Evolutionary conservation across 2,888 invertebrate genomes (phyloP), one percentile per base, ranked within the genome.

Genomic region (Rhagonycha lutea): DNA sequence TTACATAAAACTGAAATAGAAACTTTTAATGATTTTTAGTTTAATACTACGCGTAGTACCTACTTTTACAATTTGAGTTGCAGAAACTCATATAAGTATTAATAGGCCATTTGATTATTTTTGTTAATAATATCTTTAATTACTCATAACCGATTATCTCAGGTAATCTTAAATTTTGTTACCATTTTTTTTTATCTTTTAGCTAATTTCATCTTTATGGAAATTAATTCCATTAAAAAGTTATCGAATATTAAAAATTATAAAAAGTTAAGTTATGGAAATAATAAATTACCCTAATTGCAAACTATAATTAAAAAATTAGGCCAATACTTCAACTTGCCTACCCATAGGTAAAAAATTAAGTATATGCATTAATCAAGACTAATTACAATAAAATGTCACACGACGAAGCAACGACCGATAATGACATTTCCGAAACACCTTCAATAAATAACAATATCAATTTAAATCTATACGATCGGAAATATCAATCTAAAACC

Each of bases 401-500:
- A n/a, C 71, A 68, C 61, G 68, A 75, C 29, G 70, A 71, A 65
- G 68, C 68, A 68, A 70, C 28, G 70, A 68, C 70, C 70, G 75
- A 75, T 10, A 75, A 70, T 68, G 71, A 70, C 68, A 70, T 71
- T 75, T 71, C 61, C 26, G 75, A 75, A 62, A 68, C 61, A 28
- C 32, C 69, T 29, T 47, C 72, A 24, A 24, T 65, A n/a, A 65
- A 65, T 65, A 62, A 18, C 23, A 67, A 65, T 28, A 70, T 26
- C 14, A 69, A 63, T 18, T 69, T 69, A 61, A 61, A 61, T 11
- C 32, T 68, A 23, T 75, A 77, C 71, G 81, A 81, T 69, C 81
- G 86, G 32, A 86, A 86, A 81, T 80, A 81, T 9, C 83, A 84
- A 75, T 85, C 87, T 5, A 88, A 87, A 82, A 79, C 86, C 18